Conservation (phyloP, 2,888 invertebrate species). For the Lathronympha strigana region DNA sequence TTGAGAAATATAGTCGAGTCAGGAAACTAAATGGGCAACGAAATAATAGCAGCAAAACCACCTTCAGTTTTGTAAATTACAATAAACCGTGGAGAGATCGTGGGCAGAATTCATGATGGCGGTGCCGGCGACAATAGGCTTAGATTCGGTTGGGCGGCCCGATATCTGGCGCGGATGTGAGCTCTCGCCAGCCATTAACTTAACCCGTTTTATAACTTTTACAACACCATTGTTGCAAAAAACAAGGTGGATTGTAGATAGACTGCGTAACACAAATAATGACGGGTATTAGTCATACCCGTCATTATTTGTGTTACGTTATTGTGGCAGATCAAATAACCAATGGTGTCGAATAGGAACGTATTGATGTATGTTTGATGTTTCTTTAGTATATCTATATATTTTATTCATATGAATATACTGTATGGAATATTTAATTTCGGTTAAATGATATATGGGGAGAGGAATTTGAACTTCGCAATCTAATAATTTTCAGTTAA, state of each 20-base stretch:
- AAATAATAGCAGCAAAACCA: constrained; percentile 73
- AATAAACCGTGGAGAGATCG: constrained; percentile 79
- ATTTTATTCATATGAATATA: no score
- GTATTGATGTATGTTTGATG: no score
- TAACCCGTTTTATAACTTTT: constrained; percentile 52
- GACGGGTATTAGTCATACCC: no score
- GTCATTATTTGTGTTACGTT: no score
- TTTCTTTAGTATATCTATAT: no score
- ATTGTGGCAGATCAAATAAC: neutral
- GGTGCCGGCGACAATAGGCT: constrained; percentile 72
- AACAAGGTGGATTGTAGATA: neutral
- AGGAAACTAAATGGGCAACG: constrained; percentile 68
- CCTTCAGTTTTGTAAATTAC: constrained; percentile 81
- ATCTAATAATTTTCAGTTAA: no score
- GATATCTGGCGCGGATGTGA: constrained; percentile 63
- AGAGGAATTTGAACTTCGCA: no score
- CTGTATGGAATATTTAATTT: no score
- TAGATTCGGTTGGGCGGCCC: constrained; percentile 58
- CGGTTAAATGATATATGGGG: no score
- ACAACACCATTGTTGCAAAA: neutral
- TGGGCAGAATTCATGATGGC: constrained; percentile 76
- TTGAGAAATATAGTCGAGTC: constrained; percentile 53
- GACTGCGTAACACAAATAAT: neutral
- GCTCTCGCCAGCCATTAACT: constrained; percentile 65
- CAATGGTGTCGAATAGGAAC: no score